A percentile compares a stretch with the other conserved stretches of the same genome.
Conservation (phyloP, 2,797 vertebrate species). For the Hirundo rustica region DNA sequence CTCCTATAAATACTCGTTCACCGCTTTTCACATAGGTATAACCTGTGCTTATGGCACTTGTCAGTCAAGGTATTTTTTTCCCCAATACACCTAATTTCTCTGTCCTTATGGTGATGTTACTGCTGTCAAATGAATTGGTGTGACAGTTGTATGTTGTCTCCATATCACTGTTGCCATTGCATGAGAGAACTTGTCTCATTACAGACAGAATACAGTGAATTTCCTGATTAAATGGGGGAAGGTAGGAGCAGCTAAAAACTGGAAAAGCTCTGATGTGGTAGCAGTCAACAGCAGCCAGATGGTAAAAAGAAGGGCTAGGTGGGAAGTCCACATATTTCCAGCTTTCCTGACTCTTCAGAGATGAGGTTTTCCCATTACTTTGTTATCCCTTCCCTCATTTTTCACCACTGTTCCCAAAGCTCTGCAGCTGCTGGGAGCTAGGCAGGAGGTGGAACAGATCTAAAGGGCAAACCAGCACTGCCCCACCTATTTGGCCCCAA, state of each 20-base stretch:
- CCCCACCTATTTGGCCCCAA: not conserved
- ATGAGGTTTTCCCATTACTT: not conserved
- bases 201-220: not conserved
- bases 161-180: not conserved
- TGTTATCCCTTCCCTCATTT: not conserved
- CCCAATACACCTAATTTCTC: accelerated
- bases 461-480: not conserved
- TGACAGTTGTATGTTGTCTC: not conserved
- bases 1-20: not conserved
- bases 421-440: not conserved
- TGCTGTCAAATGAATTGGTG: accelerated
- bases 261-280: not conserved
- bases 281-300: not conserved
- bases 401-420: not conserved
- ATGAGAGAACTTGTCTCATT: not conserved
- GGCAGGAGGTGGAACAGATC: no score
- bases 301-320: not conserved
- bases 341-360: not conserved
- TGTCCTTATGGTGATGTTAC: not conserved
- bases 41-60: not conserved
- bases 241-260: not conserved
- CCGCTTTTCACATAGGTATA: not conserved
- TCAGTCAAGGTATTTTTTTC: not conserved
- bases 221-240: not conserved
- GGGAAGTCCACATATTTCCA: not conserved